Evolutionary conservation across 2,113 vertebrate genomes (phyloP).

Genomic region (Jacana jacana): DNA sequence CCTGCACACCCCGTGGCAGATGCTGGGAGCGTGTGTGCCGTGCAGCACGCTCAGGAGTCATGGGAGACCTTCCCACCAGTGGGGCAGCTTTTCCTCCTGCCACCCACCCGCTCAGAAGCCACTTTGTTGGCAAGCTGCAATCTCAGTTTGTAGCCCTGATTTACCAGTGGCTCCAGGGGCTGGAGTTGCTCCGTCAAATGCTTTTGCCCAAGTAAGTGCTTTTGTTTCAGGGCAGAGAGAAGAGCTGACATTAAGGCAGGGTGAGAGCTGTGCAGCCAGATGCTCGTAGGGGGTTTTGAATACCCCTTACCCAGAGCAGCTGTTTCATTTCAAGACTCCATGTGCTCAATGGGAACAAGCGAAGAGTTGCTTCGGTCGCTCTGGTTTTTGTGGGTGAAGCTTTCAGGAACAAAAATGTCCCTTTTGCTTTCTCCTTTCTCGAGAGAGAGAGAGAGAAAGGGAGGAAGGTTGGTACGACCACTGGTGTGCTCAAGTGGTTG

Average conservation of each 20-base stretch:
- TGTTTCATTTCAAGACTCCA: neutral
- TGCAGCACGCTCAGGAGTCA: neutral
- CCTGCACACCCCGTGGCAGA: fast-evolving
- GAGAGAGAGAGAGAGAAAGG: neutral
- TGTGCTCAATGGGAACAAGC: fast-evolving
- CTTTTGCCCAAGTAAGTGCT: neutral
- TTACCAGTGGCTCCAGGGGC: neutral
- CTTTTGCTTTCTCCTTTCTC: neutral
- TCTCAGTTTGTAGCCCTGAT: neutral
- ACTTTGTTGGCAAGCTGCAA: neutral
- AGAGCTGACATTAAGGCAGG: neutral
- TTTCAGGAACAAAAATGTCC: neutral
- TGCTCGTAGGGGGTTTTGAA: neutral
- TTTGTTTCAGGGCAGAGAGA: neutral
- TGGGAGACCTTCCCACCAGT: fast-evolving
- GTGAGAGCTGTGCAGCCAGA: neutral
- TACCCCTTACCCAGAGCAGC: neutral
- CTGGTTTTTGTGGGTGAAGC: neutral
- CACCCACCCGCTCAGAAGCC: fast-evolving
- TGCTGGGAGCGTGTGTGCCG: neutral
- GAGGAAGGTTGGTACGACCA: neutral
- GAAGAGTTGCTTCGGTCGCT: neutral
- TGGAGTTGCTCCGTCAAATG: neutral
- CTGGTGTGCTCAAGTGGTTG: neutral
- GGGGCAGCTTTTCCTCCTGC: neutral